Base-by-base conservation (phyloP, 2,888 invertebrate species). In the Ectemnius continuus region DNA sequence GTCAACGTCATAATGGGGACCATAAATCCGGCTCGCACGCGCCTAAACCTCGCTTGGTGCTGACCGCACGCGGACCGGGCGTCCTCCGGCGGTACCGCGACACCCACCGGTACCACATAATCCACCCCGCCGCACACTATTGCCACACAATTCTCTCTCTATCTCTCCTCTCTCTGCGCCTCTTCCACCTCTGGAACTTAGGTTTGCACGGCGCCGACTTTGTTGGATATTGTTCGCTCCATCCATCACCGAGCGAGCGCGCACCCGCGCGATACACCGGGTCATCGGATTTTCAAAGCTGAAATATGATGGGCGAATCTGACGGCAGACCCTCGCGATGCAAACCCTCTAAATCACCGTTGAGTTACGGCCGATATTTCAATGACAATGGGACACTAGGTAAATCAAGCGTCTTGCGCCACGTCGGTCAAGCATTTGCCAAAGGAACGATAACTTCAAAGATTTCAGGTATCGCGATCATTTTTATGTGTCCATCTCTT, bases 1-100 rank as follows among this genome's bases (percentile, higher is more conserved):
- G 86, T 88, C 88, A 87, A 88, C 82, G 88, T 88, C 88, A 87
- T 88, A 88, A 87, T 85, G 83, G 85, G 78, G 79, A 77, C 82
- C 82, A 86, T 88, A 88, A 88, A 88, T 88, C 86, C 85, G 74
- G 81, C 86, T 85, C 83, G 86, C 86, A 86, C 86, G 86, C 86
- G 86, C 83, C 83, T 77, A 80, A 83, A 83, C 71, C 83, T 81
- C 75, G 73, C 74, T 76, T 36, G 70, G 74, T 65, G 75, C 73
- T 70, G 78, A 80, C 75, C 81, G 80, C 83, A 81, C 76, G 77
- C 81, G 83, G 79, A 78, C 81, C 80, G 73, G 75, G 73, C 4
- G 73, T 79, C 36, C 36, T 36, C 75, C 80, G 23, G 23, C 80
- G 23, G 23, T 23, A 23, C 23, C 36, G 74, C 75, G 71, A 36